phyloP scores from a whole-genome alignment of 2,888 invertebrate genomes.

The Polydrusus pterygomalis region DNA sequence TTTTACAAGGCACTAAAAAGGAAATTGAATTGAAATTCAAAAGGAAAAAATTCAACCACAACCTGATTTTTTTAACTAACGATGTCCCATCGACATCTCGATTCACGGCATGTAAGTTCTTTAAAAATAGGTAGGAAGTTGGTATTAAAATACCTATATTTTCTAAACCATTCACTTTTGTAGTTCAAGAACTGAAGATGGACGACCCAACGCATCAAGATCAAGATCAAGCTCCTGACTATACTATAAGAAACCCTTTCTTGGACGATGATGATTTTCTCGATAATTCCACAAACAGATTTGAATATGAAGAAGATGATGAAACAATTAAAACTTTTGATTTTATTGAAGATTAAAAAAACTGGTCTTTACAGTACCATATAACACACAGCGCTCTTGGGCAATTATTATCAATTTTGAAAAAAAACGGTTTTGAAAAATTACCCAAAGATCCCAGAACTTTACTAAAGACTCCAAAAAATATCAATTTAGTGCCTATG shows the following conservation, averaged over 20 bases:
- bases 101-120: neutral
- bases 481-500: slow-evolving; percentile 10
- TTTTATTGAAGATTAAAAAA: neutral
- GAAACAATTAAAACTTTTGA: slow-evolving; percentile 6
- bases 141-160: too few species aligned
- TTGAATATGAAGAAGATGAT: slow-evolving; percentile 2
- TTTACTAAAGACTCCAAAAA: neutral
- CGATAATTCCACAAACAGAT: neutral
- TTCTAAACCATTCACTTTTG: neutral
- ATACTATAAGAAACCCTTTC: neutral
- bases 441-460: neutral
- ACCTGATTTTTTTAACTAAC: too few species aligned
- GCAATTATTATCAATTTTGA: neutral
- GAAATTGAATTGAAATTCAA: too few species aligned
- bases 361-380: neutral
- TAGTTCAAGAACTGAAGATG: neutral
- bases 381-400: slow-evolving; percentile 7
- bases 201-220: neutral
- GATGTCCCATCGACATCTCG: neutral
- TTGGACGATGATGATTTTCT: neutral
- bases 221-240: neutral
- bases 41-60: too few species aligned
- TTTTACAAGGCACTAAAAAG: too few species aligned
- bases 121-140: neutral
- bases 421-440: neutral